Base-by-base conservation (phyloP, 1,140 invertebrate genomes). In the Mizuhopecten yessoensis region DNA sequence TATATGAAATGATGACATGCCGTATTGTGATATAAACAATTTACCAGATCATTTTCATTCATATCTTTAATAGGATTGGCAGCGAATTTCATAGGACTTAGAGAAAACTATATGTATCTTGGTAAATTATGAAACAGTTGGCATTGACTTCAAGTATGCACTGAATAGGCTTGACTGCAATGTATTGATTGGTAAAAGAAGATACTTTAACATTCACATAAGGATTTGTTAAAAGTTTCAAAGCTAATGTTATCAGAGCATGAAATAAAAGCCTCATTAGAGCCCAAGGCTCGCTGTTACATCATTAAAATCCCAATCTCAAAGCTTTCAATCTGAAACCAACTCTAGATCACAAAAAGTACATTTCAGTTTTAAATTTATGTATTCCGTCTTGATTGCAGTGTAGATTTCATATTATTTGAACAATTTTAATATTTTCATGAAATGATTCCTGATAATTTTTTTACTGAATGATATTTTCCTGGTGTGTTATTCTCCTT, bases 181-280 rank as follows among this genome's bases (percentile, higher is more conserved):
- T n/a, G n/a, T n/a, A n/a, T n/a, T n/a, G n/a, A n/a, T n/a, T n/a
- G n/a, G n/a, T n/a, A n/a, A 75, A 75, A 75, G n/a, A n/a, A 49
- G 20, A 49, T 49, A 49, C 45, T 49, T 49, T 20, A 20, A 49
- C 3, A 49, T 20, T 13, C 45, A 49, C n/a, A n/a, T 75, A n/a
- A 75, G 29, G 57, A 75, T 29, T 75, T 75, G 57, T 29, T 75
- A 75, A 29, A 75, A 45, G 42, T 75, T 29, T 75, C 29, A 75
- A 75, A 75, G 57, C n/a, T 29, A 75, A 75, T 75, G 23, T 75
- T 75, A 75, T 75, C 57, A 75, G 57, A 29, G 29, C 57, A 75
- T 75, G 57, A 75, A 75, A 75, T 75, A 5, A 7, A 29, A 75
- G 57, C 57, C n/a, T 75, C 57, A n/a, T 75, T 75, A 75, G 57